Evolutionary conservation across 2,797 vertebrate genomes (phyloP).

Genomic region (Poeciliopsis infans): DNA sequence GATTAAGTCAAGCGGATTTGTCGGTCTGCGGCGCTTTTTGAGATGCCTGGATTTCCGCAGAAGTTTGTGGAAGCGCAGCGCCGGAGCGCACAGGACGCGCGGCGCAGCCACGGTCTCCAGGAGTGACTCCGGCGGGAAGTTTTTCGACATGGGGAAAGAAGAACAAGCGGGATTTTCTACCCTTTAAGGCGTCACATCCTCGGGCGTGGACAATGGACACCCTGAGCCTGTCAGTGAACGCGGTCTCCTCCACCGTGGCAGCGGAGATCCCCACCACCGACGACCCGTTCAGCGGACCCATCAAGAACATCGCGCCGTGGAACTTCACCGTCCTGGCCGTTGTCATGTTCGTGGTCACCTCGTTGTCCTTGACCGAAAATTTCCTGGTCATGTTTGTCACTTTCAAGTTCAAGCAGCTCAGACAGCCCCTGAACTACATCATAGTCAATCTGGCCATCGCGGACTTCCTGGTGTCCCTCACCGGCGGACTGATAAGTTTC

Average conservation of each 20-base stretch:
- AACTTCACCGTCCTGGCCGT: constrained; percentile 88
- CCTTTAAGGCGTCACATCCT: constrained; percentile 9
- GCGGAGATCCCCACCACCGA: constrained; percentile 47
- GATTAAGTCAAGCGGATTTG: background rate
- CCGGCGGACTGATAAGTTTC: constrained; percentile 88
- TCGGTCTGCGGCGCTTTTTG: background rate
- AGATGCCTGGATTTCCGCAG: constrained; percentile 31
- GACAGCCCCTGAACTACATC: constrained; percentile 90
- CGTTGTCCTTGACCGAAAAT: constrained; percentile 87
- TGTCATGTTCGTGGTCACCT: constrained; percentile 88
- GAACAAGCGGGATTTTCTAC: background rate
- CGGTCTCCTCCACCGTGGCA: constrained; percentile 73
- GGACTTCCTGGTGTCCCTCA: constrained; percentile 89
- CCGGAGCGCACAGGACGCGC: constrained; percentile 28
- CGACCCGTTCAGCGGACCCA: constrained; percentile 83
- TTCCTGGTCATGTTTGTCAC: constrained; percentile 91
- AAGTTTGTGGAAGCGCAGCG: constrained; percentile 35
- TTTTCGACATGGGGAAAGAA: constrained; percentile 35
- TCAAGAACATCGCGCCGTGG: constrained; percentile 85
- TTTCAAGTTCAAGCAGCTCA: constrained; percentile 86
- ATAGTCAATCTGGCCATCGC: constrained; percentile 90
- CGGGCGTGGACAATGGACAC: constrained; percentile 78
- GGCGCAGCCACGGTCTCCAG: background rate
- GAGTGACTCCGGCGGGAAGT: constrained; percentile 32
- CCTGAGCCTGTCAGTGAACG: constrained; percentile 75